Conservation (phyloP, 2,888 invertebrate genomes). For the Cacoxenus indagator region DNA sequence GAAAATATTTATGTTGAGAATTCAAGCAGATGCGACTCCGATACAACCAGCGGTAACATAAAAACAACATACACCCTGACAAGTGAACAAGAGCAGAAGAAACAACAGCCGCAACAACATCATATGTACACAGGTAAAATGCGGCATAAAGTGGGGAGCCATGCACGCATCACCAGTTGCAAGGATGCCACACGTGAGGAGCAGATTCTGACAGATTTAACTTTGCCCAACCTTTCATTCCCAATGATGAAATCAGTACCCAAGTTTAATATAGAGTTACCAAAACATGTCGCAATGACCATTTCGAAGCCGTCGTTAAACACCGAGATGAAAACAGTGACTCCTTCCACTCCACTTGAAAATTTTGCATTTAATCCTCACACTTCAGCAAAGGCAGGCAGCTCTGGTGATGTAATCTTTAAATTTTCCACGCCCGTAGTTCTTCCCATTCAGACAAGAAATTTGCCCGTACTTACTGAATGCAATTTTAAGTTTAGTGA, state of each 20-base stretch:
- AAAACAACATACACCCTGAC: too few species aligned
- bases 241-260: conserved; percentile 67
- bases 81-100: background rate
- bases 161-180: conserved; percentile 48
- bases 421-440: conserved; percentile 73
- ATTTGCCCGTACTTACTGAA: conserved; percentile 70
- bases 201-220: conserved; percentile 71
- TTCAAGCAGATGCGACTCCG: too few species aligned
- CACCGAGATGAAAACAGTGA: conserved; percentile 19
- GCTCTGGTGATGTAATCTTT: background rate
- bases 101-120: conserved; percentile 14
- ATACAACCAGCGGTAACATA: too few species aligned
- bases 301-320: background rate
- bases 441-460: conserved; percentile 56
- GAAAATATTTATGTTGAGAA: background rate
- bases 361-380: conserved; percentile 5
- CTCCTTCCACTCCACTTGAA: background rate
- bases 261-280: conserved; percentile 65
- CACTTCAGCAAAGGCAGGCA: background rate
- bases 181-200: conserved; percentile 47
- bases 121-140: conserved; percentile 17
- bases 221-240: conserved; percentile 72
- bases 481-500: conserved; percentile 74
- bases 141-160: conserved; percentile 32
- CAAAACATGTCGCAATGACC: conserved; percentile 5